Evolutionary conservation across 2,888 invertebrate species (phyloP).

Genomic region (Saturnia pavonia): DNA sequence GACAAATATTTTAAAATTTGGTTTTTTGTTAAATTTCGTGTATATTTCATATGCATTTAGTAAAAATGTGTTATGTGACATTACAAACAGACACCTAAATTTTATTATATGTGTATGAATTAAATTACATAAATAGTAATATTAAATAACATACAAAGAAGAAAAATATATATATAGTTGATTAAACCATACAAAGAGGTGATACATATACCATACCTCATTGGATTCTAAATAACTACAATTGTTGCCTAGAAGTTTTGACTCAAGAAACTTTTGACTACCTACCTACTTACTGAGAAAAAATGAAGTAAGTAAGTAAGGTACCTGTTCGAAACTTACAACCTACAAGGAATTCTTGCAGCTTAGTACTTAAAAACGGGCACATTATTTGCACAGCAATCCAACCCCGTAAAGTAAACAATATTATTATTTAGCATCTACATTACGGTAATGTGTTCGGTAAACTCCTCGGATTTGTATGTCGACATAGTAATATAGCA

Average conservation of each 20-base stretch:
- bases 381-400: neutral
- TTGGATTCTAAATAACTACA: too few relatives aligned
- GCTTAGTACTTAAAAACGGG: neutral
- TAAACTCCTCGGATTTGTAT: conserved; percentile 17
- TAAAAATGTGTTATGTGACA: too few relatives aligned
- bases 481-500: conserved; percentile 8
- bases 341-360: neutral
- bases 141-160: too few relatives aligned
- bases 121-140: too few relatives aligned
- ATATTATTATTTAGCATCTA: conserved; percentile 17
- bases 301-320: neutral
- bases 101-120: too few relatives aligned
- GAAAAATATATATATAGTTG: neutral
- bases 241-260: neutral
- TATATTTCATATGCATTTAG: too few relatives aligned
- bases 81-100: too few relatives aligned
- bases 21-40: too few relatives aligned
- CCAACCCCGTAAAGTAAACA: neutral
- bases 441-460: conserved; percentile 17
- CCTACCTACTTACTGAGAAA: too few relatives aligned
- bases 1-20: too few relatives aligned
- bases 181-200: neutral
- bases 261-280: neutral
- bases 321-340: neutral
- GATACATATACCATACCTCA: too few relatives aligned